These are phyloP conservation scores for Thaleichthys pacificus DNA, from an alignment of 2,797 vertebrate genomes.

Conservation along the genomic window DNA sequence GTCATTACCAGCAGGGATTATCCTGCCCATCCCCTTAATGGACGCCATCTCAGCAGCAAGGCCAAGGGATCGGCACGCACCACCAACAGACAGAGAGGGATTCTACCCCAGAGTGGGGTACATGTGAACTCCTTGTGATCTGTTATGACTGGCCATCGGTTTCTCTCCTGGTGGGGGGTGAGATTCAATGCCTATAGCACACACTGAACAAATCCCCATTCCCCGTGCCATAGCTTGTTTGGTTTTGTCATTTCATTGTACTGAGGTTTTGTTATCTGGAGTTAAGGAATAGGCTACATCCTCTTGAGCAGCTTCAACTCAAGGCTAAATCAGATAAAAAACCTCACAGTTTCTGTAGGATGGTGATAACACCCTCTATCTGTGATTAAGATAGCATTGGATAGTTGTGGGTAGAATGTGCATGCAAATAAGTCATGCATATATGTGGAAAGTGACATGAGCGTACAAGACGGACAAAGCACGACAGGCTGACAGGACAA, in stretches of 20 bases:
- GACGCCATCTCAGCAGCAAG: not conserved
- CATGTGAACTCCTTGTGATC: not conserved
- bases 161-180: too few species aligned
- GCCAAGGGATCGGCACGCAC: not conserved
- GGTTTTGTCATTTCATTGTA: not conserved
- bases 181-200: not conserved
- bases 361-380: constrained; percentile 51
- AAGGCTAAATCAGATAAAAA: constrained; percentile 34
- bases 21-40: not conserved
- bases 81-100: not conserved
- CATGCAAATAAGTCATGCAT: constrained; percentile 70
- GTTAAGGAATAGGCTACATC: not conserved
- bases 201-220: not conserved
- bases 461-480: too few species aligned
- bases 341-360: constrained; percentile 44
- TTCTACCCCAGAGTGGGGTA: not conserved
- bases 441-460: not conserved
- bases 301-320: not conserved
- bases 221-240: not conserved
- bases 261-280: not conserved
- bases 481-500: constrained; percentile 31
- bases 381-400: constrained; percentile 59
- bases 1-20: constrained; percentile 12
- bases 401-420: constrained; percentile 50
- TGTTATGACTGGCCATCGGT: not conserved